Percentiles rank a stretch among this genome's conserved stretches.
phyloP scores from a whole-genome alignment of 2,113 vertebrate species.

The Phylloscopus whistleri region DNA sequence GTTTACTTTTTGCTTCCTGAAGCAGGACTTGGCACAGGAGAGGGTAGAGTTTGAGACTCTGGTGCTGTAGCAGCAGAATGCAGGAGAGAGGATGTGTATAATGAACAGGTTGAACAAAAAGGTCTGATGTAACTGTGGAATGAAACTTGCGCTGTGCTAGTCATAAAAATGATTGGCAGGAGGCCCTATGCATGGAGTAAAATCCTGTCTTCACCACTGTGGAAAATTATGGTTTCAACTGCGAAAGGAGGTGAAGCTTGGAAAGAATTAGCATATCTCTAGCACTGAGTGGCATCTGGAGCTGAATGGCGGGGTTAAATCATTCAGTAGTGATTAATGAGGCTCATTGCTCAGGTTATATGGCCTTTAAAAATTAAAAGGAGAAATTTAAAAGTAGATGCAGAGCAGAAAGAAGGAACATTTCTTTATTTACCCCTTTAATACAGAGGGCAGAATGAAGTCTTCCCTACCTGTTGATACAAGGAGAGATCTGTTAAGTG shows the following conservation, averaged over 20 bases:
- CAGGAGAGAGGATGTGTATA: not conserved
- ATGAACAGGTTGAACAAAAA: not conserved
- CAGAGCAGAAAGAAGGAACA: not conserved
- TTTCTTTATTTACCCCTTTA: not conserved
- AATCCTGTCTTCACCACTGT: not conserved
- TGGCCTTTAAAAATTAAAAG: constrained; percentile 25
- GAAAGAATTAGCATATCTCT: constrained; percentile 21
- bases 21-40: not conserved
- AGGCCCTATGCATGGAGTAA: not conserved
- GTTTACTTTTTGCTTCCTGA: not conserved
- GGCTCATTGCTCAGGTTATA: constrained; percentile 6
- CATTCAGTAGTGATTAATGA: constrained; percentile 28
- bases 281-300: constrained; percentile 17
- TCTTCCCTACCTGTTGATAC: not conserved
- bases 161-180: constrained; percentile 11
- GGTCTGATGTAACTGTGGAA: not conserved
- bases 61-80: not conserved
- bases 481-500: not conserved
- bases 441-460: not conserved
- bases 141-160: not conserved
- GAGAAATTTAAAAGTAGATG: not conserved
- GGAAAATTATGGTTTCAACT: constrained; percentile 41
- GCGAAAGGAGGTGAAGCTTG: constrained; percentile 6
- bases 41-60: fast-evolving
- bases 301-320: constrained; percentile 21